Evolutionary conservation across 2,888 invertebrate species (phyloP), one percentile per base, ranked within the genome.

Genomic region (Epicampocera succincta): DNA sequence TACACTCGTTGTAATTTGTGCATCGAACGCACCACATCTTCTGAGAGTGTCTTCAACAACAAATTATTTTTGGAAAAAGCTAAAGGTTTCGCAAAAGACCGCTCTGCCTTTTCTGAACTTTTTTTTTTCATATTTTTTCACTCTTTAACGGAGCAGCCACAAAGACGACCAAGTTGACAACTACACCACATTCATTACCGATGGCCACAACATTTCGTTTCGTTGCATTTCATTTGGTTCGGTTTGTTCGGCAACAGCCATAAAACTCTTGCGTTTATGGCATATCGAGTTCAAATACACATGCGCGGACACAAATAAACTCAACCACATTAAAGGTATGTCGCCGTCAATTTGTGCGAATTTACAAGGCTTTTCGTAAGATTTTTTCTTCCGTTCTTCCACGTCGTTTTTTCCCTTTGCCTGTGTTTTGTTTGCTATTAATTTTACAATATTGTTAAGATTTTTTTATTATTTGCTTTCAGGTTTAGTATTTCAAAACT

Each of bases 341-440:
- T 75, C 78, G 78, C 82, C 82, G 82, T 82, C 82, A 82, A 82
- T 82, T 82, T 82, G 77, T 82, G 78, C 82, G 74, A 82, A 75
- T 78, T 71, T 78, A 78, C 82, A 78, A 78, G 60, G 74, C 71
- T 78, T 82, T 82, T 74, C 66, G 61, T 78, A 46, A 54, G n/a
- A 54, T 74, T 71, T 48, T 60, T 44, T 13, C 66, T 75, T 6
- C 58, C 60, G 38, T 25, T 29, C 52, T 52, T 17, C 54, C 15
- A 61, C 54, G 21, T 73, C 33, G 46, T 11, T 78, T 63, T 56
- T n/a, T n/a, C n/a, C 48, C 38, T 65, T 58, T 3, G 11, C 13
- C 9, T 48, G 42, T 33, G 13, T 74, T 61, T 69, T 60, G 19
- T 17, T 17, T 58, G 33, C 48, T 68, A 52, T 76, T 48, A 56